Conservation (phyloP, 2,888 invertebrate species). For the Eristalis arbustorum region DNA sequence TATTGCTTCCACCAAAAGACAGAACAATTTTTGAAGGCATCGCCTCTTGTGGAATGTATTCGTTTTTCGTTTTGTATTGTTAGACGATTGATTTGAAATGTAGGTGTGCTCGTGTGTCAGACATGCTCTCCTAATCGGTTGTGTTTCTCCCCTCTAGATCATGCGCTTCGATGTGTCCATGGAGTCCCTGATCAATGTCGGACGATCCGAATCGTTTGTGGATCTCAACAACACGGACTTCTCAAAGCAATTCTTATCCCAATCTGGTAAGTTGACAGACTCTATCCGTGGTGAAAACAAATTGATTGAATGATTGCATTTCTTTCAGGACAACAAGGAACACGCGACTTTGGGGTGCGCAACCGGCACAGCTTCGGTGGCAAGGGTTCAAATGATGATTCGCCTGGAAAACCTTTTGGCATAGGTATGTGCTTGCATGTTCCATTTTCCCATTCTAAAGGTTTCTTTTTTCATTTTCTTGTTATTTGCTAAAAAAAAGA, state of each 20-base stretch:
- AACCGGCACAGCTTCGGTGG: constrained; percentile 83
- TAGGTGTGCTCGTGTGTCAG: constrained; percentile 23
- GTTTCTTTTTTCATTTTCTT: constrained; percentile 23
- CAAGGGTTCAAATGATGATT: constrained; percentile 82
- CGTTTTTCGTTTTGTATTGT: constrained; percentile 50
- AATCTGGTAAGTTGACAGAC: constrained; percentile 74
- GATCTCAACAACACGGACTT: constrained; percentile 87
- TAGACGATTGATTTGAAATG: constrained; percentile 47
- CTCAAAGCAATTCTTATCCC: constrained; percentile 73
- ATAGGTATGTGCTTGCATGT: constrained; percentile 84
- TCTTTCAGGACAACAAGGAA: constrained; percentile 73
- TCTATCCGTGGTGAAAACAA: neutral
- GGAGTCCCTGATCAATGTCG: constrained; percentile 87
- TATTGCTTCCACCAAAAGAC: constrained; percentile 43
- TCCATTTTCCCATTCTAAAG: neutral
- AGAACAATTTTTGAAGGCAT: neutral
- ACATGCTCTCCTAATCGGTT: neutral
- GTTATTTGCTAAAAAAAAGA: constrained; percentile 38
- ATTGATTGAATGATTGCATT: neutral
- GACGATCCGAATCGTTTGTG: constrained; percentile 91
- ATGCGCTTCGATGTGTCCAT: constrained; percentile 91
- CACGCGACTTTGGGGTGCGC: constrained; percentile 76
- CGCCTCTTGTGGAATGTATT: constrained; percentile 61
- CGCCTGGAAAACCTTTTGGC: constrained; percentile 88
- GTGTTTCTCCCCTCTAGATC: constrained; percentile 81